A percentile compares a stretch with the other conserved stretches of the same genome.
Evolutionary conservation across 1,140 invertebrate species (phyloP).

Genomic region (Gryon sp.): DNA sequence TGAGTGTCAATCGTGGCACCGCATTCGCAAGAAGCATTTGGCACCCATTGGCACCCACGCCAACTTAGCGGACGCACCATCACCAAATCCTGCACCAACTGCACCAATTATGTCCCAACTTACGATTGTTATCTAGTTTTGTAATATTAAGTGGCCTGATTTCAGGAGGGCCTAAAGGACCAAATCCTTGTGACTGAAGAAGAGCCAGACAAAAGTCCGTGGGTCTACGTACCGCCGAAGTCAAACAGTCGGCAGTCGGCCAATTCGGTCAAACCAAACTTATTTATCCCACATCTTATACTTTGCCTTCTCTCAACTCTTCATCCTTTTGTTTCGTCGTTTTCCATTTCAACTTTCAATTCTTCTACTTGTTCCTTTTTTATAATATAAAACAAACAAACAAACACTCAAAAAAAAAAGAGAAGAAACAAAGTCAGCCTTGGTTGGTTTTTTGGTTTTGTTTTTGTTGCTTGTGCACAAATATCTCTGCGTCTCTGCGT

Average conservation of each 20-base stretch:
- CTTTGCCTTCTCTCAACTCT: conserved; percentile 8
- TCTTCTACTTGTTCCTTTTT: no score
- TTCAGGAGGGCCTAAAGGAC: conserved; percentile 47
- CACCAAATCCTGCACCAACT: conserved; percentile 26
- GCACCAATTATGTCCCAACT: conserved; percentile 42
- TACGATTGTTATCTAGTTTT: conserved; percentile 6
- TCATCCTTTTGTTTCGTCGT: conserved; percentile 9
- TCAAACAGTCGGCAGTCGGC: conserved; percentile 45
- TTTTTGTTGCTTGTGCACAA: conserved; percentile 7
- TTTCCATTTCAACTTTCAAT: no score
- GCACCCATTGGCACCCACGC: conserved; percentile 37
- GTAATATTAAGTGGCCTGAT: conserved; percentile 48
- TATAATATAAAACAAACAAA: no score
- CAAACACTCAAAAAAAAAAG: no score
- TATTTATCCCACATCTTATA: conserved; percentile 27
- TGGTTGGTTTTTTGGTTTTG: background rate
- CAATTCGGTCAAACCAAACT: conserved; percentile 53
- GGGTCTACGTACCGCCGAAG: conserved; percentile 9
- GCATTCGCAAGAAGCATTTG: conserved; percentile 17
- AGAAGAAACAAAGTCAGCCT: no score
- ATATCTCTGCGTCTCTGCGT: conserved; percentile 26
- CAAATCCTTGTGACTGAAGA: conserved; percentile 27
- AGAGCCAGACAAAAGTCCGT: conserved; percentile 5
- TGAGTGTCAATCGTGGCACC: conserved; percentile 25
- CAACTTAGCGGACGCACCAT: conserved; percentile 41